Evolutionary conservation across 2,113 vertebrate genomes (phyloP), one percentile per base, ranked within the genome.

Genomic region (Bubo scandiacus): DNA sequence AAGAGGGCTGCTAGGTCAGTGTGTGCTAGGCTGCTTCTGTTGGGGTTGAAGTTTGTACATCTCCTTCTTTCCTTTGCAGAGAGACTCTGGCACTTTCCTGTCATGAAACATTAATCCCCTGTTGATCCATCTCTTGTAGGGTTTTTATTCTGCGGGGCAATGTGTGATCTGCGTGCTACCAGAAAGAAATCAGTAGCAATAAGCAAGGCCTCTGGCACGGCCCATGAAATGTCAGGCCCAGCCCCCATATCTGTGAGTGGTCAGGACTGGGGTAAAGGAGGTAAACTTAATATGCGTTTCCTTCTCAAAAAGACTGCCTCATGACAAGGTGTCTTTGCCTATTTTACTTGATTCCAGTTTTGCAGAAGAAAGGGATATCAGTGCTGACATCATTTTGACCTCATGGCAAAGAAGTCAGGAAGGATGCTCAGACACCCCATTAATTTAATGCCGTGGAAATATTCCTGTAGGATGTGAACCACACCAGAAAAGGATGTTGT

Each of bases 111-210:
- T 38, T 45, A 47, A 82, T 86, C 14, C 25, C 12, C 4, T 7
- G 9, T 47, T 70, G 40, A 74, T 61, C 18, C 55, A 6, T 18
- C 65, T 38, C 67, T 65, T 25, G 19, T 6, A 15, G 26, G 11
- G 29, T 20, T 82, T 82, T 71, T 32, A 29, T 66, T 65, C 20
- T 49, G 25, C 4, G 1, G 55, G 26, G 22, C 43, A 62, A 63
- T 10, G 9, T 59, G 9, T 2, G 1, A 36, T 9, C 63, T 2
- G 0, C 4, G 3, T 1, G 2, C 20, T 42, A 59, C 26, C 49
- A 32, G 57, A 45, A 75, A 57, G 45, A 80, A 17, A 20, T 4
- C 36, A 29, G 27, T 9, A 49, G 68, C 22, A 10, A 26, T 20
- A 57, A 74, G 43, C 40, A 57, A 63, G 17, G 11, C 10, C 25